Conservation (phyloP, 1,140 invertebrate species). For the Megathymus violae region DNA sequence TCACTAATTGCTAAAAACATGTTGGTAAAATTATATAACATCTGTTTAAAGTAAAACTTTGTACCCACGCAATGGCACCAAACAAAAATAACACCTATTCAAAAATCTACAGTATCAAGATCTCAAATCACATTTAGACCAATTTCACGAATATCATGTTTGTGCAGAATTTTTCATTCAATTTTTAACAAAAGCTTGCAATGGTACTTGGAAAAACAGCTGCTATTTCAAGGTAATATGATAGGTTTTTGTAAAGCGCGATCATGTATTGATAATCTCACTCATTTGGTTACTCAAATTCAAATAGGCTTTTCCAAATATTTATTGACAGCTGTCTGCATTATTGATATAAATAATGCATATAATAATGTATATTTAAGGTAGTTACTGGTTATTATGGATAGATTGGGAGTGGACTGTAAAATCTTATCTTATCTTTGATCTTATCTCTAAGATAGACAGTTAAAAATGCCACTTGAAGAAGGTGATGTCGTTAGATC, state of each 20-base stretch:
- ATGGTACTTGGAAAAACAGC: conserved; percentile 39
- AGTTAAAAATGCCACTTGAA: conserved; percentile 1
- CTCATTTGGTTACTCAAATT: conserved; percentile 25
- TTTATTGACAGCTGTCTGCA: conserved; percentile 2
- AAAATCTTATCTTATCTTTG: conserved; percentile 8
- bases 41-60: background rate
- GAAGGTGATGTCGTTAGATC: conserved; percentile 5
- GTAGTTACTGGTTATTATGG: background rate
- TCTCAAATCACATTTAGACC: conserved; percentile 16
- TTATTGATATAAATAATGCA: conserved; percentile 12
- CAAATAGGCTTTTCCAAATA: conserved; percentile 33
- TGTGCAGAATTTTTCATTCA: conserved; percentile 38
- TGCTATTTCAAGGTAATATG: conserved; percentile 27
- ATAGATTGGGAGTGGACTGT: background rate
- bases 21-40: conserved; percentile 32
- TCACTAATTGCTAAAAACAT: conserved; percentile 20
- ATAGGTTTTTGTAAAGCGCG: conserved; percentile 29
- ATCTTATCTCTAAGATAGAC: conserved; percentile 4
- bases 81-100: conserved; percentile 52
- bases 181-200: conserved; percentile 36
- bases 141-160: conserved; percentile 34
- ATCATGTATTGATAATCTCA: conserved; percentile 37
- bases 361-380: conserved; percentile 14
- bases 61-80: conserved; percentile 45
- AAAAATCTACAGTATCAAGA: conserved; percentile 42